Evolutionary conservation across 2,888 invertebrate genomes (phyloP).

Genomic region (Lasioglossum villosulum): DNA sequence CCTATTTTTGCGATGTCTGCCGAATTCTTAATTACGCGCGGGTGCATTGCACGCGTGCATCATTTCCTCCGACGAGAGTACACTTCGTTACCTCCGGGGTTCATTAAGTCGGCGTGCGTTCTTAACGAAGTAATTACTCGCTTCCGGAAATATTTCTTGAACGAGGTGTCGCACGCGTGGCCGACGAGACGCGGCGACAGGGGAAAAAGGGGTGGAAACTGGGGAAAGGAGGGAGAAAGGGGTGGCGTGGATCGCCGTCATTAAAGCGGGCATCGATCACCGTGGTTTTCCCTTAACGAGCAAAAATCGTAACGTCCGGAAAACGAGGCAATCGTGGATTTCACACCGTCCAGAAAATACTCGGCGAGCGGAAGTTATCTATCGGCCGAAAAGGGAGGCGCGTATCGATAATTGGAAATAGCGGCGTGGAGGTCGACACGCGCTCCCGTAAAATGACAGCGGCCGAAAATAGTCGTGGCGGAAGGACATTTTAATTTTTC

Average conservation of each 20-base stretch:
- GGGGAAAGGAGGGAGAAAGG: background rate
- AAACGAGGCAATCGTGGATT: conserved; percentile 5
- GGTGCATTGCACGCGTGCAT: background rate
- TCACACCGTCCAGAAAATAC: conserved; percentile 15
- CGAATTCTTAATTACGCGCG: conserved; percentile 24
- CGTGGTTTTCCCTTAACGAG: conserved; percentile 40
- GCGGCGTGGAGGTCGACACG: conserved; percentile 14
- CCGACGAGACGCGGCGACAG: background rate
- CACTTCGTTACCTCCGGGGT: conserved; percentile 41
- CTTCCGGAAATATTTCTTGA: conserved; percentile 33
- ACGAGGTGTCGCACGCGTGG: background rate
- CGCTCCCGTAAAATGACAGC: conserved; percentile 5
- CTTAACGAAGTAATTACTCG: conserved; percentile 51
- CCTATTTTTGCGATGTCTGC: background rate
- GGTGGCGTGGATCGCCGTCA: conserved; percentile 7
- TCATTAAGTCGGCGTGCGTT: conserved; percentile 33
- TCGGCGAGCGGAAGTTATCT: conserved; percentile 22
- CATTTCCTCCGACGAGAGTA: background rate
- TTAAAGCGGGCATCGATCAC: conserved; percentile 39
- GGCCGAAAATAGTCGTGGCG: background rate
- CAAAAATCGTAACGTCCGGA: conserved; percentile 36
- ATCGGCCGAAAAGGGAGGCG: conserved; percentile 6
- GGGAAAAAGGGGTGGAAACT: background rate
- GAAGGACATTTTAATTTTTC: conserved; percentile 6
- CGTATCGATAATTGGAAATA: conserved; percentile 42